Conservation (phyloP, 2,113 vertebrate species). For the Sakesphorus luctuosus region DNA sequence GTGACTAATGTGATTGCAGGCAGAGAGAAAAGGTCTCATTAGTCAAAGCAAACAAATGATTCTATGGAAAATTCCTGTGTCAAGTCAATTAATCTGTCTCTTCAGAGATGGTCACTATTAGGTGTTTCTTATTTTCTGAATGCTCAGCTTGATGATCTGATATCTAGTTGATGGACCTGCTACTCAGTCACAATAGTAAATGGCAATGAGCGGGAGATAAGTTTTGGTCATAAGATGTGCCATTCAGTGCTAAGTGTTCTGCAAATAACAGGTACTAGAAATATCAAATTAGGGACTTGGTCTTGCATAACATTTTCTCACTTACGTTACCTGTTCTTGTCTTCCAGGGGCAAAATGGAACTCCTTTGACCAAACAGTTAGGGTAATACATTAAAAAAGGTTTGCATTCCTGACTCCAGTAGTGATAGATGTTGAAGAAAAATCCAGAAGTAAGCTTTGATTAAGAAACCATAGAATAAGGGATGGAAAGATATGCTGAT, state of each 20-base stretch:
- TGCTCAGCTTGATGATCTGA: not conserved
- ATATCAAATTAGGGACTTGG: not conserved
- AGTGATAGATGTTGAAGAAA: not conserved
- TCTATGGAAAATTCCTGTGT: slow-evolving; percentile 34
- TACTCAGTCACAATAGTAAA: not conserved
- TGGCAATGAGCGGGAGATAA: not conserved
- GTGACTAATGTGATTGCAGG: slow-evolving; percentile 44
- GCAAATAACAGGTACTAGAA: not conserved
- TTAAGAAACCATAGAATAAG: not conserved
- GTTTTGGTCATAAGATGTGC: not conserved
- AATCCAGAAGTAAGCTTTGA: not conserved
- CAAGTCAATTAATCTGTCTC: not conserved
- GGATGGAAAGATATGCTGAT: not conserved
- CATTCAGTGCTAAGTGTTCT: fast-evolving
- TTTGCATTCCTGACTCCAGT: not conserved
- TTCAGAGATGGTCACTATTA: not conserved
- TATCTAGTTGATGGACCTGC: not conserved
- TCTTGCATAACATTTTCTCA: not conserved
- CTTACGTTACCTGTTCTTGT: not conserved
- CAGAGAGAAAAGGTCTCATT: slow-evolving; percentile 39
- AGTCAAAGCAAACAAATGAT: slow-evolving; percentile 9
- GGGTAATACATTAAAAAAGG: not conserved
- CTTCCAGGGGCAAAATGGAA: not conserved
- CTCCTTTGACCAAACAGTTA: not conserved
- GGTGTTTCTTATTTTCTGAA: not conserved